Evolutionary conservation across 2,113 vertebrate genomes (phyloP).

Genomic region (Cairina moschata): DNA sequence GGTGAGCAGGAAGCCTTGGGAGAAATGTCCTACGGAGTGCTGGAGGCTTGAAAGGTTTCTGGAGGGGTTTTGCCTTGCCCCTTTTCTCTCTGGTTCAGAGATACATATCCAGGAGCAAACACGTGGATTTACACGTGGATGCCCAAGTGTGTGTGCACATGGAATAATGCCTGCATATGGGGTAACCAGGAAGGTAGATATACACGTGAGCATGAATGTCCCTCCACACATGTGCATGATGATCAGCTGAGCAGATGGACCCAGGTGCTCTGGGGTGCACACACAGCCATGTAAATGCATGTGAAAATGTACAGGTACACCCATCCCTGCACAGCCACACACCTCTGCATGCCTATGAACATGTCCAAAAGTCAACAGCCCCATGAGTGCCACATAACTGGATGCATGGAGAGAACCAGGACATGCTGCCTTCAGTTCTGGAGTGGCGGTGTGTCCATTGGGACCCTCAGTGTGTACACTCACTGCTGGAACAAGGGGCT

Average conservation of each 20-base stretch:
- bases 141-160: neutral
- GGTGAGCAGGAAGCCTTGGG: neutral
- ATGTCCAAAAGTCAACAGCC: neutral
- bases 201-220: neutral
- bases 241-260: neutral
- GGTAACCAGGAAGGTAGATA: too few species aligned
- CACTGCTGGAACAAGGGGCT: neutral
- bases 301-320: neutral
- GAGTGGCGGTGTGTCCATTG: fast-evolving
- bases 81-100: neutral
- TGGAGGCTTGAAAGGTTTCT: neutral
- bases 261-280: neutral
- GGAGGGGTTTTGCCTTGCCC: neutral
- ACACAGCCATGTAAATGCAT: fast-evolving
- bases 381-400: neutral
- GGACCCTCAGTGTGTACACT: neutral
- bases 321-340: neutral
- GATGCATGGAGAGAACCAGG: fast-evolving
- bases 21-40: neutral
- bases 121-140: fast-evolving
- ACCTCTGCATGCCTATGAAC: too few species aligned
- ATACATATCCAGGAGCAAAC: neutral
- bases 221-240: neutral
- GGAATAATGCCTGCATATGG: neutral
- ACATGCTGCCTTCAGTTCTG: fast-evolving